phyloP scores from a whole-genome alignment of 2,113 vertebrate genomes.

The Chlamydotis undulata region DNA sequence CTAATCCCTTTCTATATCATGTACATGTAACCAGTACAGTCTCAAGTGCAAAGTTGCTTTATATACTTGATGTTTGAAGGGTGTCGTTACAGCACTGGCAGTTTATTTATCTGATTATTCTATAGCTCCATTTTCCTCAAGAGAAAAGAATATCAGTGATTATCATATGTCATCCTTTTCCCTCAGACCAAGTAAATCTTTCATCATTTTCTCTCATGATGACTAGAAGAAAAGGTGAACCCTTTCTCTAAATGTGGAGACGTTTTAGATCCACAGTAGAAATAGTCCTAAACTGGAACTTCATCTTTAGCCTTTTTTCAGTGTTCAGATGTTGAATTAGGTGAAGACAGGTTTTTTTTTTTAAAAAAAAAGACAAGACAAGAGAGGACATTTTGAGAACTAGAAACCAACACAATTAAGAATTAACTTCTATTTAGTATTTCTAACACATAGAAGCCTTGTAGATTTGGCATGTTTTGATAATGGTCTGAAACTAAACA shows the following conservation, averaged over 20 bases:
- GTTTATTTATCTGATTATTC: not conserved
- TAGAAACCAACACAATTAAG: not conserved
- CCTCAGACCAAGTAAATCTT: not conserved
- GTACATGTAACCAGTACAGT: not conserved
- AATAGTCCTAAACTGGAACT: not conserved
- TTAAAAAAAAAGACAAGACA: not conserved
- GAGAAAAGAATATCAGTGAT: not conserved
- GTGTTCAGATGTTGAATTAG: accelerated
- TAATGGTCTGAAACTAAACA: not conserved
- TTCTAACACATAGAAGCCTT: not conserved
- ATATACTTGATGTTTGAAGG: not conserved
- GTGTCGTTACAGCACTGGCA: not conserved
- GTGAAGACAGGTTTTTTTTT: not conserved
- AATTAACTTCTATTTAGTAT: not conserved
- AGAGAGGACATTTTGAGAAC: not conserved
- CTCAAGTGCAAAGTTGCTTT: not conserved
- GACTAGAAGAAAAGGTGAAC: not conserved
- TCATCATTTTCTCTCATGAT: not conserved
- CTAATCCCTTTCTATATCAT: not conserved
- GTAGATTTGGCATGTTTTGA: not conserved
- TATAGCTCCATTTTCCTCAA: not conserved
- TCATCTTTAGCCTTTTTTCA: not conserved
- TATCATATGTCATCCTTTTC: not conserved
- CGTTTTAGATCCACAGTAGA: not conserved
- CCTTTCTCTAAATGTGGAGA: not conserved